Conservation (phyloP, 2,797 vertebrate genomes). For the Peromyscus melanophrys region DNA sequence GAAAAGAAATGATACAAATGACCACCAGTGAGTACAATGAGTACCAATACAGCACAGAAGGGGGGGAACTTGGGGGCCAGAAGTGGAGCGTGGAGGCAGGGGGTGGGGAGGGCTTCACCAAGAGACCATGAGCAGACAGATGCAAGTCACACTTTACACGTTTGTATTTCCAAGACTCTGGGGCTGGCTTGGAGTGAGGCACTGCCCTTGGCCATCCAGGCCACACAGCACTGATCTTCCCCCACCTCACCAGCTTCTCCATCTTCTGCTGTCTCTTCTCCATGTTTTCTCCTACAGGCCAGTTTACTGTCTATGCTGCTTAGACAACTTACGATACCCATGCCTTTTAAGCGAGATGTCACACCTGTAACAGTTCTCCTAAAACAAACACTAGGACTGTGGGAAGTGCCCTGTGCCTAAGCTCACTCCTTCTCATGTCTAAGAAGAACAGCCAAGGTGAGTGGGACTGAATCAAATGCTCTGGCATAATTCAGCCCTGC, state of each 20-base stretch:
- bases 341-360: neutral
- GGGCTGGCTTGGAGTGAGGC: neutral
- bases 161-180: neutral
- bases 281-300: neutral
- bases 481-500: neutral
- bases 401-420: neutral
- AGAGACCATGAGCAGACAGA: neutral
- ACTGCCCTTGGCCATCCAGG: neutral
- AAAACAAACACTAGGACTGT: neutral
- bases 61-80: too few relatives aligned
- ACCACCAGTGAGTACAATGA: neutral
- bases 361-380: neutral
- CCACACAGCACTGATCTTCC: neutral
- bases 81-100: neutral
- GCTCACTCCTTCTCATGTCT: neutral
- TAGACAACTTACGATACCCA: neutral
- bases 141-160: neutral
- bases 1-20: neutral
- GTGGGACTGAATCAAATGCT: neutral
- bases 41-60: neutral
- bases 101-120: neutral
- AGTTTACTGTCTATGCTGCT: neutral
- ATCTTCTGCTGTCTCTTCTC: neutral
- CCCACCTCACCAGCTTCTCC: neutral
- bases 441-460: neutral